phyloP scores from a whole-genome alignment of 37 sponge, comb jelly and placozoan genomes.

The Lycopodina hypogea region DNA sequence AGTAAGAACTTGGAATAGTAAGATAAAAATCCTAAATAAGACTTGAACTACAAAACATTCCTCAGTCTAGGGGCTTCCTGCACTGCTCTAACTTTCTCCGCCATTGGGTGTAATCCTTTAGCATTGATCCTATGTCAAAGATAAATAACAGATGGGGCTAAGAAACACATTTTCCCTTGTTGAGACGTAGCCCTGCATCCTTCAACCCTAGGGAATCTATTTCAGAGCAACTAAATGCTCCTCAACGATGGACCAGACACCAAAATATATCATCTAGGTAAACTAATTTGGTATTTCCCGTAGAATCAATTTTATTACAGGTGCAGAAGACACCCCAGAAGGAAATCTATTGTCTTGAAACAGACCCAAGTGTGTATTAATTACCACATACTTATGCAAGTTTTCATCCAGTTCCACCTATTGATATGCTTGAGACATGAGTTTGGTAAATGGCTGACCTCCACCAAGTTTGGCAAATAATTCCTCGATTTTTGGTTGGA shows the following conservation, averaged over 20 bases:
- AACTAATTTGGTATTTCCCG: no score
- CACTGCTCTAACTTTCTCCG: slow-evolving; percentile 30
- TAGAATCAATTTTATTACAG: slow-evolving; percentile 9
- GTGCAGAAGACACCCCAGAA: slow-evolving; percentile 29
- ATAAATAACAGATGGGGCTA: background rate
- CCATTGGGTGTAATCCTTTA: slow-evolving; percentile 23
- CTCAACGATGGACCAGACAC: slow-evolving; percentile 9
- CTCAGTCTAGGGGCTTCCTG: slow-evolving; percentile 28
- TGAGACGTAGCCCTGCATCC: slow-evolving; percentile 1
- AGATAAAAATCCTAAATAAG: slow-evolving; percentile 26
- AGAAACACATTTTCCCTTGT: slow-evolving; percentile 25
- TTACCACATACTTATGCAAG: slow-evolving; percentile 1
- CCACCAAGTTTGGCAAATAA: no score
- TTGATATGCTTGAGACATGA: slow-evolving; percentile 38
- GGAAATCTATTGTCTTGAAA: slow-evolving; percentile 21
- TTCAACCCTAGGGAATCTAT: background rate
- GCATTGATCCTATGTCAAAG: slow-evolving; percentile 27
- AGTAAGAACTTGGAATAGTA: slow-evolving; percentile 31
- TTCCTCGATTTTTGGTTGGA: no score
- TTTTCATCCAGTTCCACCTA: slow-evolving; percentile 3
- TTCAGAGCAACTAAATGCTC: no score
- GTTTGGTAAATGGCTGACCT: slow-evolving; percentile 28
- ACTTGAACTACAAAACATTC: slow-evolving; percentile 21
- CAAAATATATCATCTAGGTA: slow-evolving; percentile 37
- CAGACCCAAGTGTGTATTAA: no score